Conservation (phyloP, 2,113 vertebrate species). For the Cyanistes caeruleus region DNA sequence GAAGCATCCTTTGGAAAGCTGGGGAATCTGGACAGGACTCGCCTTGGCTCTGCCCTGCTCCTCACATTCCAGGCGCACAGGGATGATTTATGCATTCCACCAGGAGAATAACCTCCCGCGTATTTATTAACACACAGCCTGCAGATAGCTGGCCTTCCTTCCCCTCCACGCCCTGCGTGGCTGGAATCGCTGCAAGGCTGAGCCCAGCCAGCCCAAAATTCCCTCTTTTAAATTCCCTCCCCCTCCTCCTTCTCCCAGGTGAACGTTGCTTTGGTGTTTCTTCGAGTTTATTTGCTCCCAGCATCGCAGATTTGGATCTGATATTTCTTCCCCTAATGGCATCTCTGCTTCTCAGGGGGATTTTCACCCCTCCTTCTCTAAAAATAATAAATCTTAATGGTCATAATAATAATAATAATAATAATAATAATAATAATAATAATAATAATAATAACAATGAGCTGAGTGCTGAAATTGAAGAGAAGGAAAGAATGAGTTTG, state of each 20-base stretch:
- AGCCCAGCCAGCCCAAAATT: not conserved
- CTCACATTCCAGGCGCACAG: slow-evolving; percentile 24
- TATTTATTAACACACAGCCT: not conserved
- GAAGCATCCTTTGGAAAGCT: slow-evolving; percentile 67
- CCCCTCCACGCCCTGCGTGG: not conserved
- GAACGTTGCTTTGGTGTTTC: accelerated
- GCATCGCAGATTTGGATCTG: not conserved
- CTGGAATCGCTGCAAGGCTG: not conserved
- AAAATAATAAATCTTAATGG: not conserved
- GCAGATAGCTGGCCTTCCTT: not conserved
- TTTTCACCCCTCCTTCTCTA: not conserved
- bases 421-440: too few relatives aligned
- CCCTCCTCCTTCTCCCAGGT: not conserved
- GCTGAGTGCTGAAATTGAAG: not conserved
- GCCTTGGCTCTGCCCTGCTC: slow-evolving; percentile 43
- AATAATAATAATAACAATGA: accelerated
- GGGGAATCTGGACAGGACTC: slow-evolving; percentile 55
- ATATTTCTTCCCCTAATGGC: accelerated
- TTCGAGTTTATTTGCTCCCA: not conserved
- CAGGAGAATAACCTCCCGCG: not conserved
- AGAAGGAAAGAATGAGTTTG: not conserved
- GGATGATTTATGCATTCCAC: slow-evolving; percentile 21
- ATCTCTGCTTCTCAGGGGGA: accelerated
- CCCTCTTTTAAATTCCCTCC: not conserved
- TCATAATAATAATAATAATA: too few relatives aligned